Base-by-base conservation (phyloP, 2,888 invertebrate genomes). In the Microctonus aethiopoides region DNA sequence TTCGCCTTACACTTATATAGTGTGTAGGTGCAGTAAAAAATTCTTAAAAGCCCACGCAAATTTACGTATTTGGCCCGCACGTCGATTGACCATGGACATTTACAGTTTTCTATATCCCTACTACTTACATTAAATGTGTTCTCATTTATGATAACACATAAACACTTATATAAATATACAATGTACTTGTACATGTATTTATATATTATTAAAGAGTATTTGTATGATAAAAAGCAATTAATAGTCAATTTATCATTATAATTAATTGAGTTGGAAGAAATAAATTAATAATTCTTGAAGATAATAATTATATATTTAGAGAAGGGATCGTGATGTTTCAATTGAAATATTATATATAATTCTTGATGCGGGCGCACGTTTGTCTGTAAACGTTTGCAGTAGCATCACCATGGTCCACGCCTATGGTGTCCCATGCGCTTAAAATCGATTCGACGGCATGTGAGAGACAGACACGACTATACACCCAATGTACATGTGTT, bases 391-490 rank as follows among this genome's bases (percentile, higher is more conserved):
- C 46, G 46, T 62, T 56, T 63, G 51, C 62, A 26, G 54, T 29
- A 54, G 56, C 65, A 54, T 39, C 54, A 56, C 36, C 34, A 54
- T 65, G 65, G 65, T 65, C 65, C 66, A 72, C 75, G 74, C 75
- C 81, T 80, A 78, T 81, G 79, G 77, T 79, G 80, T 82, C 80
- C 81, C 81, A 80, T 75, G 79, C 78, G 77, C 80, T 79, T 80
- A 79, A 83, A 83, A 83, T 83, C 83, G 83, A 83, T 83, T 80
- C 79, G 77, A 77, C 54, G 56, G 78, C 24, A 46, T 39, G 81
- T 79, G 79, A 29, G 78, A 80, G 78, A 80, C 79, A 77, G 80
- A 78, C 80, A 64, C 66, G 63, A 65, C 70, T 63, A 51, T 59
- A 41, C 39, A 41, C 39, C 22, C 39, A 36, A 54, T 29, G 51